These are phyloP conservation scores for Muscina levida DNA, from an alignment of 2,888 invertebrate species.

Conservation along the genomic window DNA sequence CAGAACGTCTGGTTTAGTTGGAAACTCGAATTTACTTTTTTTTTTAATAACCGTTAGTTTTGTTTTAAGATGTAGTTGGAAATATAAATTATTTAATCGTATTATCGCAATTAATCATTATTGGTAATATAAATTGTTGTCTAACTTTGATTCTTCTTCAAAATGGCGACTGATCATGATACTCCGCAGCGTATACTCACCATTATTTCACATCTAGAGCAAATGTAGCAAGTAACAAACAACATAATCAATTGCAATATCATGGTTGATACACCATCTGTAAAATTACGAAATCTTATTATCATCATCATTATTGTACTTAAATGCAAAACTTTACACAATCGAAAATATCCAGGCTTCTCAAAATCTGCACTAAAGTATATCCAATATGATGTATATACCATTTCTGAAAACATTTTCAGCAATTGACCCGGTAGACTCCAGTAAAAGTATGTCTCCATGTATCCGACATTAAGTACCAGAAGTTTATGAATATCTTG, in stretches of 20 bases:
- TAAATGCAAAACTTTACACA: slow-evolving; percentile 55
- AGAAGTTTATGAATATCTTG: slow-evolving; percentile 71
- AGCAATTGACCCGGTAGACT: slow-evolving; percentile 69
- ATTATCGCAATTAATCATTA: no score
- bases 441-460: slow-evolving; percentile 70
- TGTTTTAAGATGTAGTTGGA: no score
- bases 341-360: slow-evolving; percentile 44
- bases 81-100: no score
- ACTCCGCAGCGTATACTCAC: no score
- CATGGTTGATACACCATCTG: slow-evolving; percentile 49
- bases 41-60: no score
- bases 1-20: no score
- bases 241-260: slow-evolving; percentile 49
- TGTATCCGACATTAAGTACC: slow-evolving; percentile 65
- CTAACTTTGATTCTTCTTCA: no score
- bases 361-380: slow-evolving; percentile 62
- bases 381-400: slow-evolving; percentile 71
- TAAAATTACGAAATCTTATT: slow-evolving; percentile 7
- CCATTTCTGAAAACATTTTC: slow-evolving; percentile 70
- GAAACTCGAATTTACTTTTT: no score
- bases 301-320: no score
- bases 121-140: no score
- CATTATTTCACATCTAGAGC: slow-evolving; percentile 68
- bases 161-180: no score
- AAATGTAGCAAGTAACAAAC: slow-evolving; percentile 69